Evolutionary conservation across 2,888 invertebrate species (phyloP).

Genomic region (Lumbricus terrestris): DNA sequence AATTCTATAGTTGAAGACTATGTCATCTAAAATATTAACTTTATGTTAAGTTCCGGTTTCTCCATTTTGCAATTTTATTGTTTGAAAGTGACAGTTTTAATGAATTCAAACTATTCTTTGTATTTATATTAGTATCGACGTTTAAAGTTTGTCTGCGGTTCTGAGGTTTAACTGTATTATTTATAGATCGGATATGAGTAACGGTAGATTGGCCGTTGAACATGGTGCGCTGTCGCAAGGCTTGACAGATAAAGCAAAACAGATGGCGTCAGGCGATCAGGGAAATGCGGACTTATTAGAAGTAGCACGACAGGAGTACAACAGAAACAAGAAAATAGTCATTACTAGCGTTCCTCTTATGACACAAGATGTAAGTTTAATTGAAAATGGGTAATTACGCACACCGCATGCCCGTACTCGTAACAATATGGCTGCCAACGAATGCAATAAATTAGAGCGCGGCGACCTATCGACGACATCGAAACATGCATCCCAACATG

Average conservation of each 20-base stretch:
- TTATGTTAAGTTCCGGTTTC: not conserved
- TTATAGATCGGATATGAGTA: not conserved
- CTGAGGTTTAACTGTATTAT: not conserved
- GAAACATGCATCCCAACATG: no score
- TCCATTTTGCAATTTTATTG: not conserved
- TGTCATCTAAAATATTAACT: no score
- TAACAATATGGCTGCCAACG: no score
- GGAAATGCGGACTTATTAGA: not conserved
- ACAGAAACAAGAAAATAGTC: constrained; percentile 6
- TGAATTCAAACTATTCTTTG: not conserved
- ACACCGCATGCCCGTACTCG: no score
- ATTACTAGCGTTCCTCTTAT: constrained; percentile 8
- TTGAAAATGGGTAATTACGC: no score
- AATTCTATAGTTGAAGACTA: no score
- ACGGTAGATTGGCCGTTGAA: not conserved
- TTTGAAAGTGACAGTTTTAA: constrained; percentile 3
- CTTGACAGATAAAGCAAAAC: not conserved
- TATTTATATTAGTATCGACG: not conserved
- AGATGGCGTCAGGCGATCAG: not conserved
- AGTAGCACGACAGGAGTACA: not conserved
- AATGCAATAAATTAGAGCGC: no score
- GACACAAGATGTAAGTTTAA: not conserved
- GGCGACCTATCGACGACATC: no score
- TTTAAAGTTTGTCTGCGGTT: not conserved
- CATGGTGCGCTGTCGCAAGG: not conserved